Base-by-base conservation (phyloP, 2,113 vertebrate genomes). In the Cavia aperea region DNA sequence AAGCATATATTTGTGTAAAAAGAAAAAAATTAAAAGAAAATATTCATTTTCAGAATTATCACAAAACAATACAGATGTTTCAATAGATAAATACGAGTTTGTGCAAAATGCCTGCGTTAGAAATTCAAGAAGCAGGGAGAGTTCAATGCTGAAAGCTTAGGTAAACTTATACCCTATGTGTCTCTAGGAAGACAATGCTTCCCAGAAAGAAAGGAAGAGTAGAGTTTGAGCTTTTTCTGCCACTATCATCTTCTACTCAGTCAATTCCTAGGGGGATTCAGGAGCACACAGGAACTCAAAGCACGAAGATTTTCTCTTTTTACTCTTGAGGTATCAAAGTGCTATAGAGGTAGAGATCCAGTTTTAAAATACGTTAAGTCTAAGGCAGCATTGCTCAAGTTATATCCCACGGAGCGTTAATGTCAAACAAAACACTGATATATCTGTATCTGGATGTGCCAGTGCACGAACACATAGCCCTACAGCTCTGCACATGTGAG, bases 181-280 rank as follows among this genome's bases (percentile, higher is more conserved):
- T 91, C 33, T 73, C 83, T 72, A 19, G 62, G 88, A 75, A 73
- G 21, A 68, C 16, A 49, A 6, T 49, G 39, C n/a, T 78, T 15
- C 68, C 12, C 21, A 58, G 62, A 21, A 60, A 43, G 51, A 65
- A 84, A 39, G 23, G 10, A 81, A 49, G 7, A 73, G 12, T 23
- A 49, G 7, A 79, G 93, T 92, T 79, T 94, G 95, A 93, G 81
- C 86, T 94, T 95, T 93, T 89, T 96, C 88, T 90, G 23, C 68
- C 94, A 93, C 89, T 93, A 46, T 88, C 78, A 43, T 16, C 87
- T 94, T 78, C 94, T 75, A 83, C 75, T 18, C 46, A 75, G 65
- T 63, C 75, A 83, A 23, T 75, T 31, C 18, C 62, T 63, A n/a
- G 26, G 75, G 43, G 26, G 86, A 92, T 88, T 93, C 39, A 31